A percentile compares a stretch with the other conserved stretches of the same genome.
Evolutionary conservation across 2,797 vertebrate genomes (phyloP).

Genomic region (Falco novaeseelandiae): DNA sequence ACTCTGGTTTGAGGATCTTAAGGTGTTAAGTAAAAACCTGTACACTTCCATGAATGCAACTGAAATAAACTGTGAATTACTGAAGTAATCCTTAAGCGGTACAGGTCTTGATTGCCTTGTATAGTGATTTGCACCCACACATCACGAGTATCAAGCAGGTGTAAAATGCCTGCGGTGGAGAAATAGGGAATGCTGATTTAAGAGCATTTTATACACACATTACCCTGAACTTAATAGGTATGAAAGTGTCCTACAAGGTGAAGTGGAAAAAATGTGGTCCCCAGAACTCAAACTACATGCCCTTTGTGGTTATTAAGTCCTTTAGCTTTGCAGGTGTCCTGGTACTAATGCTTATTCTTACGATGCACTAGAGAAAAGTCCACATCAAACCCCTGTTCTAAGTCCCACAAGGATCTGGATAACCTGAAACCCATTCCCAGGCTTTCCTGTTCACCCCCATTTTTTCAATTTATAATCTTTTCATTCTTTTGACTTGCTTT

Average conservation of each 20-base stretch:
- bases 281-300: neutral
- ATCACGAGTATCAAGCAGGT: neutral
- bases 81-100: neutral
- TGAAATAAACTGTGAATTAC: conserved; percentile 23
- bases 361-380: neutral
- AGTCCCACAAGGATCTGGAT: neutral
- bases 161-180: neutral
- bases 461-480: neutral
- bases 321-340: neutral
- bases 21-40: neutral
- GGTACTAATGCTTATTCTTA: neutral
- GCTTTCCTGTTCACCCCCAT: neutral
- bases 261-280: neutral
- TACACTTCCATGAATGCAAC: neutral
- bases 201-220: neutral
- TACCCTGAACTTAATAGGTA: neutral
- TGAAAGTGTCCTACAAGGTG: neutral
- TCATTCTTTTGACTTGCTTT: neutral
- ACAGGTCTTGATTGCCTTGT: neutral
- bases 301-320: neutral
- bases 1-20: neutral
- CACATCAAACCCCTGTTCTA: neutral
- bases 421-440: neutral
- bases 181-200: neutral
- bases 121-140: conserved; percentile 8